These are phyloP conservation scores for Cygnus olor DNA, from an alignment of 2,797 vertebrate species.

Conservation along the genomic window DNA sequence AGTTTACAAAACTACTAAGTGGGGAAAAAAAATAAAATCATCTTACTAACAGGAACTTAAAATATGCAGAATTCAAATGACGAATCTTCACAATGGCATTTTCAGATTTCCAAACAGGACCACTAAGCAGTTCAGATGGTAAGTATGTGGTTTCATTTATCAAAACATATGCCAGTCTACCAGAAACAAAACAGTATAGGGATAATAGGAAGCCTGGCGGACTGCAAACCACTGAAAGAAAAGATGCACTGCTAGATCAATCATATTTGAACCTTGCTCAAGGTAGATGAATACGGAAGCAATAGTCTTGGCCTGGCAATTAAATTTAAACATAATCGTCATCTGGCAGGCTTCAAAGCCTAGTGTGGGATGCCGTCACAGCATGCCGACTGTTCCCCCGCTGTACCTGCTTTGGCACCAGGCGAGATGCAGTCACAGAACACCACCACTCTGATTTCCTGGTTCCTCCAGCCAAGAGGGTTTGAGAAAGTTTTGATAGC, in stretches of 20 bases:
- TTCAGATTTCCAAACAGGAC: neutral
- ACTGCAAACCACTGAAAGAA: neutral
- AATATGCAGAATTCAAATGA: constrained; percentile 25
- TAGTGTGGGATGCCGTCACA: neutral
- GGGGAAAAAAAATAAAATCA: neutral
- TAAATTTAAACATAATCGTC: neutral
- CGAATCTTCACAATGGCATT: neutral
- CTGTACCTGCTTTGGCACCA: neutral
- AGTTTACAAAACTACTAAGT: neutral
- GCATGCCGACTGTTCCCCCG: neutral
- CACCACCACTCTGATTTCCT: neutral
- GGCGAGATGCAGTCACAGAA: neutral
- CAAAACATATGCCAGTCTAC: constrained; percentile 12
- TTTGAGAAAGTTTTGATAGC: constrained; percentile 5
- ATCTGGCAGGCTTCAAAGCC: neutral
- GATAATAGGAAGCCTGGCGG: neutral
- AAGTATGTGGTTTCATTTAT: neutral
- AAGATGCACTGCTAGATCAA: neutral
- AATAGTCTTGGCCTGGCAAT: neutral
- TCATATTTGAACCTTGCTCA: neutral
- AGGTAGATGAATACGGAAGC: neutral
- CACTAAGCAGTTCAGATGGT: neutral
- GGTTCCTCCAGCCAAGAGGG: neutral
- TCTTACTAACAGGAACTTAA: neutral
- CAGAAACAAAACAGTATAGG: neutral